Evolutionary conservation across 2,797 vertebrate genomes (phyloP), one percentile per base, ranked within the genome.

Genomic region (Enteromius trimaculatus): DNA sequence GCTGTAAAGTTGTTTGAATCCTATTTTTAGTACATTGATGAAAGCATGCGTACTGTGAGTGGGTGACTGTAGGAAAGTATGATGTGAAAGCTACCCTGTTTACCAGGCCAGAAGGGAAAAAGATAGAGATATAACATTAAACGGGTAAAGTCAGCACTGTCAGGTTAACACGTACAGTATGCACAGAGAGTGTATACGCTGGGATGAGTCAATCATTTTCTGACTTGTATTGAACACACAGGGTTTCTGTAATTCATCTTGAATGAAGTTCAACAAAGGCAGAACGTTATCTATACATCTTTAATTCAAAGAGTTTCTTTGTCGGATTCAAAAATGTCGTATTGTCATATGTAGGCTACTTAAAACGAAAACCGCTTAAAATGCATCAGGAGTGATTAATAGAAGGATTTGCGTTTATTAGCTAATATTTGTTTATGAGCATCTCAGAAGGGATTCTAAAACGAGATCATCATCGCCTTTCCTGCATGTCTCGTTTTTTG

Each of bases 401-500:
- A 29, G 17, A 66, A 17, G 34, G 72, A 76, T 82, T 82, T 68
- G n/a, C 53, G 47, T 44, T 76, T 82, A 55, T 76, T 39, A 53
- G 49, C 62, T 42, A 76, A 42, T 82, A 76, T 82, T 68, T 82
- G 81, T 76, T 82, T 42, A 75, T 65, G n/a, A 75, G 49, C 65
- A 10, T 68, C 62, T 76, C 62, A 58, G 47, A 82, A 51, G 71
- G 71, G 60, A 66, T 82, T 82, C 31, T 68, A 39, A 82, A 76
- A 76, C 29, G 34, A 68, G 62, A 49, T 82, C 71, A 75, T 58
- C 13, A 60, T 53, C 47, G 31, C 44, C 60, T 65, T 64, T 77
- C 62, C 60, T 76, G 71, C 47, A 21, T 29, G 81, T 83, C 72
- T 83, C 62, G 34, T 77, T 34, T 34, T 83, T 60, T 62, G 51